Conservation (phyloP, 2,113 vertebrate genomes). For the Megaceryle maxima region DNA sequence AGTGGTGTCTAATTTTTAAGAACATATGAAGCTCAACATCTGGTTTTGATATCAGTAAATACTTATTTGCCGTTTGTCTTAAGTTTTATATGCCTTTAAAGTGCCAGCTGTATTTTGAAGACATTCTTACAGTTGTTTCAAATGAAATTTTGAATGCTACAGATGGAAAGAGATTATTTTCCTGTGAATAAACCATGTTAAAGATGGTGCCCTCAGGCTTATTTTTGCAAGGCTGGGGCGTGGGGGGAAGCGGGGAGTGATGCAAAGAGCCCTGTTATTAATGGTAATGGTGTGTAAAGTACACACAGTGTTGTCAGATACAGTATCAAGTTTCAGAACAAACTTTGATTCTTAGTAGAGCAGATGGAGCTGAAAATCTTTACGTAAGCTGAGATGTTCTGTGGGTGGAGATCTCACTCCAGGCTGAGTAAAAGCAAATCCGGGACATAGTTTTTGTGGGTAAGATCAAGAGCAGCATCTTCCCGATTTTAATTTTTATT, state of each 20-base stretch:
- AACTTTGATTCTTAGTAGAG: not conserved
- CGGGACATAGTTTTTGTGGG: not conserved
- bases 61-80: slow-evolving; percentile 28
- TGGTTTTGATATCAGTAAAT: not conserved
- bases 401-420: accelerated
- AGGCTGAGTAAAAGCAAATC: not conserved
- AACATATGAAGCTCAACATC: not conserved
- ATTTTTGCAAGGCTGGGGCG: not conserved
- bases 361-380: not conserved
- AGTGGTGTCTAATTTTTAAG: not conserved
- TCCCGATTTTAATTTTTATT: not conserved
- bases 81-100: slow-evolving; percentile 25
- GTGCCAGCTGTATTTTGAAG: slow-evolving; percentile 5
- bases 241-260: too few species aligned
- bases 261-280: not conserved
- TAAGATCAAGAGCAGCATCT: not conserved
- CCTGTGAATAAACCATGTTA: slow-evolving; percentile 55
- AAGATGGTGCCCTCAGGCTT: not conserved
- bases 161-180: slow-evolving; percentile 17
- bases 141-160: not conserved
- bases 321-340: accelerated
- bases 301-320: not conserved
- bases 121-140: not conserved
- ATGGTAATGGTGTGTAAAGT: not conserved
- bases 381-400: not conserved